Conservation (phyloP, 2,888 invertebrate species). For the Pammene aurita region DNA sequence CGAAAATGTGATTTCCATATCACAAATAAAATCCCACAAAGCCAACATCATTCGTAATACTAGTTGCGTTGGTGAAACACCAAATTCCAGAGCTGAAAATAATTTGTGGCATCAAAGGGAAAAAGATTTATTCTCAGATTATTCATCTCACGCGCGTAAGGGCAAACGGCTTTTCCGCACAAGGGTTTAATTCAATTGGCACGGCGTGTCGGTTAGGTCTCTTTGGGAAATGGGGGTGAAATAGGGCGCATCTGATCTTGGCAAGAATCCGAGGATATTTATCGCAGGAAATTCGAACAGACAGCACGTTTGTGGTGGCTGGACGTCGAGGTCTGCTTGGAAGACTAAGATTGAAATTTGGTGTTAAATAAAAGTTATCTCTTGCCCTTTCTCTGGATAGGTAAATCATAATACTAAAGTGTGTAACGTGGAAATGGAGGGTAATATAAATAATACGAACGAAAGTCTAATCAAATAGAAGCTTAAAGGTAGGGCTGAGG, state of each 20-base stretch:
- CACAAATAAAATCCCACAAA: slow-evolving; percentile 12
- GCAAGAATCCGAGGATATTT: slow-evolving; percentile 33
- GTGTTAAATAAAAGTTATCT: background rate
- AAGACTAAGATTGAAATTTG: background rate
- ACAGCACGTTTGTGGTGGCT: slow-evolving; percentile 16
- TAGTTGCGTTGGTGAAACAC: slow-evolving; percentile 34
- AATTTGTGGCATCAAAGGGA: slow-evolving; percentile 42
- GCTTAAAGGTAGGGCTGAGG: no score
- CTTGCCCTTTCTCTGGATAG: no score
- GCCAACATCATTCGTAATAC: slow-evolving; percentile 34
- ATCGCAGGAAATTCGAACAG: slow-evolving; percentile 30
- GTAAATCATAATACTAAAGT: no score
- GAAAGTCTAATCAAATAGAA: no score
- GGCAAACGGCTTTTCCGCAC: slow-evolving; percentile 27
- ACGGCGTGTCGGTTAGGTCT: slow-evolving; percentile 3
- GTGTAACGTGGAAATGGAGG: no score
- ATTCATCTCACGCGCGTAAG: slow-evolving; percentile 42
- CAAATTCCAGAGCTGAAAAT: slow-evolving; percentile 33
- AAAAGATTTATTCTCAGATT: slow-evolving; percentile 39
- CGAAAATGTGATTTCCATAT: slow-evolving; percentile 1
- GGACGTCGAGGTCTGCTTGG: background rate
- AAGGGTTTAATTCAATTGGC: slow-evolving; percentile 1
- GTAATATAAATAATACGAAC: no score
- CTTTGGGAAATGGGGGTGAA: background rate
- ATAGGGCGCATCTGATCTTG: slow-evolving; percentile 37